Evolutionary conservation across 2,888 invertebrate species (phyloP).

Genomic region (Epirrhoe alternata): DNA sequence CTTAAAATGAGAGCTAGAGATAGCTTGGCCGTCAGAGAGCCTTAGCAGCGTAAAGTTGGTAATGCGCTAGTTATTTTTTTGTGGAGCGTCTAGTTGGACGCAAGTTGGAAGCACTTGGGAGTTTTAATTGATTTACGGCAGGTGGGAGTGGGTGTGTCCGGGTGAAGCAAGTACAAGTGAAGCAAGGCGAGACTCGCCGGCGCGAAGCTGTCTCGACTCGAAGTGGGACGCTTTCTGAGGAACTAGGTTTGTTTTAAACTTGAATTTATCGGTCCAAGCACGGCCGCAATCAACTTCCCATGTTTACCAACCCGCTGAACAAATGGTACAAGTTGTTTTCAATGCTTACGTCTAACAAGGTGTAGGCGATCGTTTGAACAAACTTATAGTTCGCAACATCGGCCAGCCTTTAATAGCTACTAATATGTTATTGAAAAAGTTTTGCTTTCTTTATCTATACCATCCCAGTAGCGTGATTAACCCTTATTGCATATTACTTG

Average conservation of each 20-base stretch:
- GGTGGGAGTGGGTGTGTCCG: slow-evolving; percentile 47
- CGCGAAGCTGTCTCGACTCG: slow-evolving; percentile 42
- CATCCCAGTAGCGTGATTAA: slow-evolving; percentile 41
- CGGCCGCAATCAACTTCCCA: slow-evolving; percentile 49
- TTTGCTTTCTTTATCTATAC: slow-evolving; percentile 32
- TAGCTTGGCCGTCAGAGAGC: slow-evolving; percentile 30
- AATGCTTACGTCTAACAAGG: slow-evolving; percentile 23
- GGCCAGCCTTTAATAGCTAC: slow-evolving; percentile 13
- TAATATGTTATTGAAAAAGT: slow-evolving; percentile 30
- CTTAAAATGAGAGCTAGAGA: slow-evolving; percentile 48
- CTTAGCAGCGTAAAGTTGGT: slow-evolving; percentile 38
- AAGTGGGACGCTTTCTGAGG: slow-evolving; percentile 46
- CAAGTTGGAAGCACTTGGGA: slow-evolving; percentile 53
- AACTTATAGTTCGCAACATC: slow-evolving; percentile 15
- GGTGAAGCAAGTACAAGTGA: slow-evolving; percentile 21
- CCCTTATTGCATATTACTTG: slow-evolving; percentile 45
- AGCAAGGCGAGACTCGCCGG: slow-evolving; percentile 28
- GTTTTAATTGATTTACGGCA: slow-evolving; percentile 73
- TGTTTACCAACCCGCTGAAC: slow-evolving; percentile 44
- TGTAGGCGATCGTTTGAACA: slow-evolving; percentile 20
- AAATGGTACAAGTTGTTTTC: slow-evolving; percentile 36
- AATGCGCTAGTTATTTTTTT: slow-evolving; percentile 53
- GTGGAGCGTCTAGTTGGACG: slow-evolving; percentile 42
- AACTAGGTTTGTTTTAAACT: slow-evolving; percentile 59
- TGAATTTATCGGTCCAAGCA: slow-evolving; percentile 54